Base-by-base conservation (phyloP, 2,797 vertebrate genomes). In the Arrhamphus sclerolepis region DNA sequence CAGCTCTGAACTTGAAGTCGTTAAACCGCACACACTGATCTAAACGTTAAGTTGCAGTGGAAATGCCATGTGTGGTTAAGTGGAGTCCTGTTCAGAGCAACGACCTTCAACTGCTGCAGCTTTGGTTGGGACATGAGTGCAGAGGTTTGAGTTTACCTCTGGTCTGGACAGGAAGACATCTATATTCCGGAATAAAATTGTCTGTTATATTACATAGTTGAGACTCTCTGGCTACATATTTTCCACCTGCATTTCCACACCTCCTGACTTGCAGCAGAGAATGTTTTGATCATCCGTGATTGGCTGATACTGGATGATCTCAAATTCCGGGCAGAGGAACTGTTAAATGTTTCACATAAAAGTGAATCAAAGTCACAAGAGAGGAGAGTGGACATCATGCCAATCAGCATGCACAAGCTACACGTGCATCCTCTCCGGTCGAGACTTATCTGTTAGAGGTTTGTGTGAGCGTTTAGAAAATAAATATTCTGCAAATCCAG, bases 251-350 rank as follows among this genome's bases (percentile, higher is more conserved):
- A 14, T 21, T 26, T 46, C 62, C 55, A 54, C 74, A 46, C 79
- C 75, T 62, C 53, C 48, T 7, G 1, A 8, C 71, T 89, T 85
- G 83, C 87, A 77, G 68, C 65, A 9, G 10, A 72, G 69, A 44
- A 70, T 91, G 87, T 89, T 88, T 83, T 90, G 83, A 71, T 87
- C 53, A 54, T 78, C 62, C 1, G 24, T 29, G 24, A 52, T 19
- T 34, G 67, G 58, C 64, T 66, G 26, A 51, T 52, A 21, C 26
- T 65, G 61, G 62, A 80, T 78, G 80, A 88, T 73, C 78, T 84
- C 52, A 87, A 80, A 87, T 82, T 86, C 82, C 72, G 10, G 71
- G 56, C 89, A 88, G 82, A 80, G 80, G 57, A 69, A 68, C 0
- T 7, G 67, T 78, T 72, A 63, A 70, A 62, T 59, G 72, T 85